Conservation (phyloP, 2,113 vertebrate species). For the Triplophysa tibetana region DNA sequence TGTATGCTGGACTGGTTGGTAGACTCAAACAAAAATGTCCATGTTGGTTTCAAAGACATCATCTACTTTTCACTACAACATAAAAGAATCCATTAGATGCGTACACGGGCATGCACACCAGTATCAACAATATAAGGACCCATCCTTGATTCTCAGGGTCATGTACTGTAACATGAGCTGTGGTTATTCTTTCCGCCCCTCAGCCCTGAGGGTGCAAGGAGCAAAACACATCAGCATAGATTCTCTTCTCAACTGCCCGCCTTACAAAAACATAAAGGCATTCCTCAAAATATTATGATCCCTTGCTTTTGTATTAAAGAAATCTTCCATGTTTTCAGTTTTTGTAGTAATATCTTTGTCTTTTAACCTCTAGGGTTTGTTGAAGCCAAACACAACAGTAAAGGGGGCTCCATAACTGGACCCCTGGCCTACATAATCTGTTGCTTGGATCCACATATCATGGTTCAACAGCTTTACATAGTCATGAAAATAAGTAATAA, state of each 20-base stretch:
- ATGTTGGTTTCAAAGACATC: too few species aligned
- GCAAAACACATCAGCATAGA: not conserved
- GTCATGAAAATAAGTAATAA: too few species aligned
- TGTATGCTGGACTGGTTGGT: too few species aligned
- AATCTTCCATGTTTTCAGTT: too few species aligned
- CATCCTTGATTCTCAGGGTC: not conserved
- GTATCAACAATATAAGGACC: not conserved
- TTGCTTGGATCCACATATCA: too few species aligned
- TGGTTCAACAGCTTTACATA: too few species aligned
- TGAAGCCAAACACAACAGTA: too few species aligned
- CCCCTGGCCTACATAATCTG: too few species aligned
- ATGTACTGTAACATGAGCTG: not conserved
- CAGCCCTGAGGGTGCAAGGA: not conserved
- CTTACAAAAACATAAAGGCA: not conserved
- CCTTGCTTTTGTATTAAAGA: not conserved
- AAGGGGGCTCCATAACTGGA: too few species aligned
- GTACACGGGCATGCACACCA: not conserved
- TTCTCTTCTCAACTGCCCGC: not conserved
- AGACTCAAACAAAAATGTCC: too few species aligned
- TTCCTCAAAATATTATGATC: not conserved
- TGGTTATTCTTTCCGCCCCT: not conserved
- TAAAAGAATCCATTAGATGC: conserved; percentile 1
- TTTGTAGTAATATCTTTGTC: too few species aligned
- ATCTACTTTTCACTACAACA: not conserved
- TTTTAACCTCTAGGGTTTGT: too few species aligned